Conservation (phyloP, 2,888 invertebrate species). For the Tineola bisselliella region DNA sequence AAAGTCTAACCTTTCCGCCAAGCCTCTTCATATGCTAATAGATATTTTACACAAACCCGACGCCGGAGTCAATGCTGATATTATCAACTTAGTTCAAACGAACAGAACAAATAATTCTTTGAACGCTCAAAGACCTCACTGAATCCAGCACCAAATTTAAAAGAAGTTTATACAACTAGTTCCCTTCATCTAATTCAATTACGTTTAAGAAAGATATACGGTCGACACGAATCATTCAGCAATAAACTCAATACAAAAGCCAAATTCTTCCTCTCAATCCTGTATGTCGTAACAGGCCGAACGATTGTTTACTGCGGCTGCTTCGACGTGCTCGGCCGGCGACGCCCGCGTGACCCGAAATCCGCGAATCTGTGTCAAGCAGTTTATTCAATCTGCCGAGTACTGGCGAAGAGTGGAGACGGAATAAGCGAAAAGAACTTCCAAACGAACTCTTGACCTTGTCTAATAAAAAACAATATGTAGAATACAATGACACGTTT, state of each 20-base stretch:
- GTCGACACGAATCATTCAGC: not conserved
- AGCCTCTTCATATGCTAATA: conserved; percentile 52
- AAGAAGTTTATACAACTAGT: not conserved
- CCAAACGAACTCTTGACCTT: conserved; percentile 10
- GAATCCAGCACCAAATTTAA: not conserved
- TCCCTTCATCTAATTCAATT: not conserved
- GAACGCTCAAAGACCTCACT: not conserved
- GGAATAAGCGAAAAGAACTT: conserved; percentile 8
- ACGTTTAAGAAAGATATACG: not conserved
- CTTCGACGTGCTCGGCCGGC: not conserved
- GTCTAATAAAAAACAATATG: not conserved
- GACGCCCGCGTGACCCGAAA: conserved; percentile 62
- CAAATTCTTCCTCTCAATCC: conserved; percentile 30
- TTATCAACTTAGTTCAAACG: conserved; percentile 6
- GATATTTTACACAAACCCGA: conserved; percentile 15
- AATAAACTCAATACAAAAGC: conserved; percentile 2
- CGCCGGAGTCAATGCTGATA: not conserved
- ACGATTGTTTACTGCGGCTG: conserved; percentile 7
- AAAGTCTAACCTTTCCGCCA: conserved; percentile 34
- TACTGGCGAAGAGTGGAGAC: conserved; percentile 3
- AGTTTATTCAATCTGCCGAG: conserved; percentile 63
- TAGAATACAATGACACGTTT: not conserved
- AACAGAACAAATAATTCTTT: not conserved
- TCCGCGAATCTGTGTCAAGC: conserved; percentile 64
- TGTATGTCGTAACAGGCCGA: conserved; percentile 51